A percentile compares a stretch with the other conserved stretches of the same genome.
Evolutionary conservation across 2,113 vertebrate genomes (phyloP).

Genomic region (Lophotis ruficrista): DNA sequence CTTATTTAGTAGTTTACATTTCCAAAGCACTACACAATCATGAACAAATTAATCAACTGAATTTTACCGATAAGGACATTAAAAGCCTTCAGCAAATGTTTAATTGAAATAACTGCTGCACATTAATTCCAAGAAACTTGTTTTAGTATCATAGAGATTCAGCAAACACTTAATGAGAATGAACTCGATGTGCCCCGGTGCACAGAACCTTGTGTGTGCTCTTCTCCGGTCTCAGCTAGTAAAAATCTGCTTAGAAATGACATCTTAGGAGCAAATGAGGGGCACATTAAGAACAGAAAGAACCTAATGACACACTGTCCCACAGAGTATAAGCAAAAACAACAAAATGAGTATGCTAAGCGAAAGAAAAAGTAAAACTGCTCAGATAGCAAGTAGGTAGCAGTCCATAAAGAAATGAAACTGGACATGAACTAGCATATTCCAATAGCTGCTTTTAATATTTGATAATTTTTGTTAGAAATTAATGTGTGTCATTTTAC

Average conservation of each 20-base stretch:
- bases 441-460: background rate
- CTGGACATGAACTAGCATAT: background rate
- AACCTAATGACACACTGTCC: background rate
- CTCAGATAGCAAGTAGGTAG: background rate
- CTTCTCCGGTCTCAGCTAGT: background rate
- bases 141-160: background rate
- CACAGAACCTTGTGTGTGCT: background rate
- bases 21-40: conserved; percentile 1
- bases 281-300: background rate
- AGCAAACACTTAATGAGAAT: background rate
- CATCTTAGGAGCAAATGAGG: background rate
- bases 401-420: background rate
- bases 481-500: background rate
- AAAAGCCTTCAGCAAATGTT: conserved; percentile 39
- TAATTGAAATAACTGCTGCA: conserved; percentile 17
- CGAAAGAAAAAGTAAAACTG: background rate
- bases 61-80: conserved; percentile 35
- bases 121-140: conserved; percentile 34
- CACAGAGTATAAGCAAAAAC: background rate
- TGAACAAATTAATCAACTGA: conserved; percentile 42
- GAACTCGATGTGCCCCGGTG: background rate
- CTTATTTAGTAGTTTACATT: conserved; percentile 31
- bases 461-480: background rate
- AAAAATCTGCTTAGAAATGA: background rate
- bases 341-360: background rate